Conservation (phyloP, 2,797 vertebrate genomes). For the Phylloscopus collybita region DNA sequence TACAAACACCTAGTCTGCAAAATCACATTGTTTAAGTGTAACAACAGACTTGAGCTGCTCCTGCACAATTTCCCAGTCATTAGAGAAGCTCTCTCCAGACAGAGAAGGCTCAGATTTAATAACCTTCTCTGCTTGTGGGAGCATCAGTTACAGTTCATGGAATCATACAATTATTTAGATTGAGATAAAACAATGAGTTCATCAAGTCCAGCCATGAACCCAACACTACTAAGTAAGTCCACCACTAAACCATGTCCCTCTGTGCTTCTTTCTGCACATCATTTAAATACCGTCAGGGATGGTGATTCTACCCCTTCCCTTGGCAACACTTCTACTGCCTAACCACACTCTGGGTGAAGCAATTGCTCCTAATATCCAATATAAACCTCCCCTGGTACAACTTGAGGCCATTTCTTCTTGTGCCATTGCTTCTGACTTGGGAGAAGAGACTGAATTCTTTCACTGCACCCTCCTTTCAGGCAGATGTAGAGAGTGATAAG, state of each 20-base stretch:
- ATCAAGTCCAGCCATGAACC: background rate
- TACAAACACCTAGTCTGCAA: background rate
- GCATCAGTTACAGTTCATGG: background rate
- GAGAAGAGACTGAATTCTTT: background rate
- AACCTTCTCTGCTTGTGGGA: background rate
- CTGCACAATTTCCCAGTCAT: background rate
- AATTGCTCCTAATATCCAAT: background rate
- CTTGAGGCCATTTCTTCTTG: background rate
- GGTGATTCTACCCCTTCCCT: background rate
- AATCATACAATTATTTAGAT: background rate
- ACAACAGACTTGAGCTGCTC: background rate
- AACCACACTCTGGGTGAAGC: background rate
- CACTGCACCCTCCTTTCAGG: accelerated
- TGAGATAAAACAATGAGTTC: background rate
- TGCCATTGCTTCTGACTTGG: background rate
- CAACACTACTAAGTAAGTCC: background rate
- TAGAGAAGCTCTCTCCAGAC: background rate
- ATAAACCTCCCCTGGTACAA: background rate
- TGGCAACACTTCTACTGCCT: background rate
- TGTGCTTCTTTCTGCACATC: accelerated
- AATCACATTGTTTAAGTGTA: background rate
- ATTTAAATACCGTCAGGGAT: background rate
- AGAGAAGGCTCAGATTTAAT: background rate
- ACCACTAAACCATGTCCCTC: background rate
- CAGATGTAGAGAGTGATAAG: accelerated